Conservation (phyloP, 2,888 invertebrate genomes). For the Nomada ferruginata region DNA sequence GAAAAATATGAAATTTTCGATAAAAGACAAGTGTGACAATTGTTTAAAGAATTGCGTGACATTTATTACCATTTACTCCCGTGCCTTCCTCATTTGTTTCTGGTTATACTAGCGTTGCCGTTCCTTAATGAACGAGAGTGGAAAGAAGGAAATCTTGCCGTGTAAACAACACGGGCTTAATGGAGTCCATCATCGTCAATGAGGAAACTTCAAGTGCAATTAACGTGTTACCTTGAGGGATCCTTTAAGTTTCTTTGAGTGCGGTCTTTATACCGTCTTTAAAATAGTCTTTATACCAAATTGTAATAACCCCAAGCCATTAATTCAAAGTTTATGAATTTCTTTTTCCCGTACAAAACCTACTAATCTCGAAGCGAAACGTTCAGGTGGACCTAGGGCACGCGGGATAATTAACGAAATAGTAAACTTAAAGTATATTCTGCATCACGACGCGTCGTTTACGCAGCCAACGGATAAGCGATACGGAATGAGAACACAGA, state of each 20-base stretch:
- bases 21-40: not conserved
- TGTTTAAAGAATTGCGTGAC: slow-evolving; percentile 18
- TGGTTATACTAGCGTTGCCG: slow-evolving; percentile 8
- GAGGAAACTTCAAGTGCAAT: slow-evolving; percentile 48
- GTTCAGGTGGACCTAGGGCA: not conserved
- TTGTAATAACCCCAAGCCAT: too few species aligned
- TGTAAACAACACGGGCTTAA: slow-evolving; percentile 58
- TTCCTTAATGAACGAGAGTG: slow-evolving; percentile 25
- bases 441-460: too few species aligned
- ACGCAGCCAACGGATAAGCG: not conserved
- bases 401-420: not conserved
- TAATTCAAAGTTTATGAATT: too few species aligned
- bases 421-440: too few species aligned
- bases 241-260: slow-evolving; percentile 25
- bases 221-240: slow-evolving; percentile 44
- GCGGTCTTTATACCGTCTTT: too few species aligned
- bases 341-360: too few species aligned
- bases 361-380: not conserved
- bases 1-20: not conserved
- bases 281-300: too few species aligned
- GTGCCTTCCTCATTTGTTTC: not conserved
- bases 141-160: slow-evolving; percentile 39
- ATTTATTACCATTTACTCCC: slow-evolving; percentile 34
- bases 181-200: slow-evolving; percentile 52
- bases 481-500: too few species aligned